Base-by-base conservation (phyloP, 2,888 invertebrate genomes). In the Cylloceria caligata region DNA sequence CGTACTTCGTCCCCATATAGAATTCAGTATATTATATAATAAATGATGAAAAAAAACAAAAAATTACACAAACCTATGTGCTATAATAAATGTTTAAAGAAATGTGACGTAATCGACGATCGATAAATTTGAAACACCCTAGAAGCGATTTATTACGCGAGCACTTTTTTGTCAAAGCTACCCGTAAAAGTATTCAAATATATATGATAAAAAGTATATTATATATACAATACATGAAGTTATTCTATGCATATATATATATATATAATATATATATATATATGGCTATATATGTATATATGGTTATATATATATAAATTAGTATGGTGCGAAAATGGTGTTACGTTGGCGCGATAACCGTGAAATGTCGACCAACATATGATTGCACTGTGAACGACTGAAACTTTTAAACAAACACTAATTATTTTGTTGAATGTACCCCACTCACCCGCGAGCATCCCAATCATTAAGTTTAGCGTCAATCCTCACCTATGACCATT, bases 361-460 rank as follows among this genome's bases (percentile, higher is more conserved):
- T 73, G 52, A 34, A 55, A 49, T 64, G 74, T 57, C 76, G 78
- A 72, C 57, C 79, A 80, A 75, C 60, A 80, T 83, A n/a, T 34
- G 64, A 83, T 82, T 83, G 81, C 80, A 81, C 84, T 85, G 82
- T 84, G 81, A 86, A 83, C 84, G 87, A 89, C 86, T 87, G 87
- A 88, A 86, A 83, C 81, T 86, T 75, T 80, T 30, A 75, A 49
- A 71, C 67, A 82, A 76, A 74, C 60, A 69, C 73, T 81, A 75
- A 80, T 86, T 83, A 80, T 86, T 85, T 79, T 85, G 83, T 84
- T 87, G 73, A 80, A 87, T 77, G 80, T 79, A 45, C 45, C 36
- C 24, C 52, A 55, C 64, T 60, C 49, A 52, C 47, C 83, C 42
- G 30, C 60, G 67, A 79, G 16, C 27, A 52, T 64, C 65, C 68